Conservation (phyloP, 2,888 invertebrate genomes). For the Folsomia candida region DNA sequence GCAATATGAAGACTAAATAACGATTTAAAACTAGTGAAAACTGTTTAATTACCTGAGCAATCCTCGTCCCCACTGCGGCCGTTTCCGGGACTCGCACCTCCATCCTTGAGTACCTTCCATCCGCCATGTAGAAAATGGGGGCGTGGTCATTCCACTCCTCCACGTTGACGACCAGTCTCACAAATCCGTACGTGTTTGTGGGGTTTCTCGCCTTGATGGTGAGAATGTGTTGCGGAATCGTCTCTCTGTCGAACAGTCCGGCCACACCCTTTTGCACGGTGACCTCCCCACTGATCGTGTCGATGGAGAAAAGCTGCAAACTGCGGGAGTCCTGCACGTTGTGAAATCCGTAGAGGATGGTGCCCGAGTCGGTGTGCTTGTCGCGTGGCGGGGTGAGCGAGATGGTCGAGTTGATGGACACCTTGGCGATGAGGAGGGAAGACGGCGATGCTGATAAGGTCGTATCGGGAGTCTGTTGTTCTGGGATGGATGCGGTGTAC, state of each 20-base stretch:
- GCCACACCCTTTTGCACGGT: constrained; percentile 67
- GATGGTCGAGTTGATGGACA: constrained; percentile 36
- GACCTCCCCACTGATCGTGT: constrained; percentile 79
- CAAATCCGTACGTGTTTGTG: constrained; percentile 46
- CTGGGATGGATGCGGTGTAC: constrained; percentile 47
- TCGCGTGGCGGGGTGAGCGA: constrained; percentile 20
- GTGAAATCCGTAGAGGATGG: constrained; percentile 49
- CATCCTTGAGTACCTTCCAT: constrained; percentile 42
- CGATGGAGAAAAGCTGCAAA: constrained; percentile 68
- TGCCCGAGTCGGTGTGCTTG: constrained; percentile 17
- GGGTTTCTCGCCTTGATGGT: constrained; percentile 79
- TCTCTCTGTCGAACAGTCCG: constrained; percentile 75
- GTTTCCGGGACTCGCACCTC: constrained; percentile 50
- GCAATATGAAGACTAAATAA: not conserved
- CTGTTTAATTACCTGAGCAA: constrained; percentile 44
- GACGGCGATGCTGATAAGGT: too few relatives aligned
- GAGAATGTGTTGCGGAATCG: constrained; percentile 81
- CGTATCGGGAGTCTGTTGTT: constrained; percentile 40
- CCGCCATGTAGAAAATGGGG: constrained; percentile 34
- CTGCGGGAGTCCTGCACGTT: constrained; percentile 48
- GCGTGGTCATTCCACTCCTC: constrained; percentile 43
- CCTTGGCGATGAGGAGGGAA: constrained; percentile 40
- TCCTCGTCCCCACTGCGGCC: constrained; percentile 44
- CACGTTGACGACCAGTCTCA: constrained; percentile 43
- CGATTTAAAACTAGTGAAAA: not conserved